These are phyloP conservation scores for Drosophila ustulata DNA, from an alignment of 2,888 invertebrate species.

Conservation along the genomic window DNA sequence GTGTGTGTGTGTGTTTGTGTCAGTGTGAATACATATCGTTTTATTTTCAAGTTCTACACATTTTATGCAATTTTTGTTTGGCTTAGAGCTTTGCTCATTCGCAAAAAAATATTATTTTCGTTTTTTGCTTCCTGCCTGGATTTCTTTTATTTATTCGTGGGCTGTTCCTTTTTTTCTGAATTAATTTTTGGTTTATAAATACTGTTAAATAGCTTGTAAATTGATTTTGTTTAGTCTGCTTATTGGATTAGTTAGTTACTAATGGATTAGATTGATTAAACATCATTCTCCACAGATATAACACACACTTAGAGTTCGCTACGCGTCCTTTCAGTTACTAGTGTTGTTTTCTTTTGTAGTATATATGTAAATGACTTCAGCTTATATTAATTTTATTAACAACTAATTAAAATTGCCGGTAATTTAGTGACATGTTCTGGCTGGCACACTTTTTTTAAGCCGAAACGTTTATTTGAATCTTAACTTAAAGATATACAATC, in stretches of 20 bases:
- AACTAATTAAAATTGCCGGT: slow-evolving; percentile 46
- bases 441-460: not conserved
- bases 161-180: not conserved
- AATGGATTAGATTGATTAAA: slow-evolving; percentile 2
- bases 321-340: slow-evolving; percentile 38
- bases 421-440: slow-evolving; percentile 31
- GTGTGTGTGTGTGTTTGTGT: not conserved
- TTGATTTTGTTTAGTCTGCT: slow-evolving; percentile 18
- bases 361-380: not conserved
- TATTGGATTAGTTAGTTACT: slow-evolving; percentile 10
- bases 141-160: not conserved
- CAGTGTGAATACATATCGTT: not conserved
- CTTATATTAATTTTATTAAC: slow-evolving; percentile 8
- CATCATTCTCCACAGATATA: slow-evolving; percentile 24
- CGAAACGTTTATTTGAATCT: not conserved
- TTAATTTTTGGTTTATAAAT: slow-evolving; percentile 2
- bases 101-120: slow-evolving; percentile 4
- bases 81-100: slow-evolving; percentile 39
- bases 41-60: not conserved
- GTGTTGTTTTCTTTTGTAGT: not conserved
- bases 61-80: not conserved
- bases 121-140: not conserved
- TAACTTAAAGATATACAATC: slow-evolving; percentile 41
- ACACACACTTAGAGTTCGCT: slow-evolving; percentile 53
- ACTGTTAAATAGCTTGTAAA: slow-evolving; percentile 20